Evolutionary conservation across 1,140 invertebrate genomes (phyloP), one percentile per base, ranked within the genome.

Genomic region (Piezodorus guildinii): DNA sequence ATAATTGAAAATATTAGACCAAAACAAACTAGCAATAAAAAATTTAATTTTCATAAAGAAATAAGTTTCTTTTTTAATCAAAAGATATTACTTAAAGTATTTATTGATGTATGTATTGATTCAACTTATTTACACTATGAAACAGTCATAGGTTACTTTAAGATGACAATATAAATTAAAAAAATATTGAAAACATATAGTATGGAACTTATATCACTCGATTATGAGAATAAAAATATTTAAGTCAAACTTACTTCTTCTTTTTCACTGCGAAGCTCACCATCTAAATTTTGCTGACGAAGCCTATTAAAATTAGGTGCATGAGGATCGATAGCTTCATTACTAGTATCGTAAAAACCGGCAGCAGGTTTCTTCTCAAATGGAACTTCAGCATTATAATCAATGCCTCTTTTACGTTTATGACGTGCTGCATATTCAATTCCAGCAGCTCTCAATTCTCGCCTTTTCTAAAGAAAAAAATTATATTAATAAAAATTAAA

Each of bases 381-480:
- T 0, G 96, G 94, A 70, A 99, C 92, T 77, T 99, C 97, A 0
- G 87, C 83, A 77, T 98, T 99, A 74, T 99, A 99, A 76, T 99
- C 94, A 12, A 99, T 90, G 8, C 93, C 89, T 15, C 87, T 83
- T 72, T 92, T 92, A 14, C 79, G 76, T 69, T 88, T 88, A 68
- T 87, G 85, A 25, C 82, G 78, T 16, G 81, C 77, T 16, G 81
- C 81, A 0, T 91, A 80, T 59, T 85, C 85, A 70, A 99, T 98
- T n/a, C 97, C 97, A 49, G 96, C 97, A 70, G 96, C 96, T 72
- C 94, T 83, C 8, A 99, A 77, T 76, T 99, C 96, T 62, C 97
- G 78, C 16, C 95, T 80, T 74, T 99, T 99, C 75, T 87, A 81
- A 3, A 58, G 21, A 25, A 62, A 60, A 62, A 51, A 60, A 65